phyloP scores from a whole-genome alignment of 2,113 vertebrate genomes.

The Desmodus rotundus region DNA sequence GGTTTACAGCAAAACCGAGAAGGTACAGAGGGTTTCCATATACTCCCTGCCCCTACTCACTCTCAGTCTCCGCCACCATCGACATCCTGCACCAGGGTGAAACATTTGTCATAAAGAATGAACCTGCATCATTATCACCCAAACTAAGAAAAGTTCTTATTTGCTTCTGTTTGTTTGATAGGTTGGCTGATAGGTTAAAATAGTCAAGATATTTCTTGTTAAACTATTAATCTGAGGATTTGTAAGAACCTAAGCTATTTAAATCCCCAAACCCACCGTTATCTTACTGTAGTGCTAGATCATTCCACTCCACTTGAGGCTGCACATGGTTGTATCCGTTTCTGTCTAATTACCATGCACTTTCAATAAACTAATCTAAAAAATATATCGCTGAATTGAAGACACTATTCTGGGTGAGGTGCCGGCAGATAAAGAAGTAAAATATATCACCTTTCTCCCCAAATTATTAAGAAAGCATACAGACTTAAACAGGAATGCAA shows the following conservation, averaged over 20 bases:
- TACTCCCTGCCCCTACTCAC: background rate
- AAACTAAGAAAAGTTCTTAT: background rate
- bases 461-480: background rate
- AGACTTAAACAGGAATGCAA: background rate
- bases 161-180: background rate
- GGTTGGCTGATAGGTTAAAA: background rate
- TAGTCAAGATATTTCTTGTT: background rate
- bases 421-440: background rate
- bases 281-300: background rate
- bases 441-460: background rate
- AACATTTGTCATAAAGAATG: background rate
- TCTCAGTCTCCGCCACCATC: background rate
- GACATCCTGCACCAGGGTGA: background rate
- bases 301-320: background rate
- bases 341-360: background rate
- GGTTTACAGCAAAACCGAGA: background rate
- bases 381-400: background rate
- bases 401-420: background rate
- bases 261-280: background rate
- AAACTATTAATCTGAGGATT: background rate
- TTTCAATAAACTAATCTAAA: constrained; percentile 22
- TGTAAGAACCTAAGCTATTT: background rate
- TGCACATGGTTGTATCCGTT: background rate
- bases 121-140: background rate
- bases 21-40: background rate